These are phyloP conservation scores for Mormyrus proboscirostris DNA, from an alignment of 2,797 vertebrate species.

Conservation along the genomic window DNA sequence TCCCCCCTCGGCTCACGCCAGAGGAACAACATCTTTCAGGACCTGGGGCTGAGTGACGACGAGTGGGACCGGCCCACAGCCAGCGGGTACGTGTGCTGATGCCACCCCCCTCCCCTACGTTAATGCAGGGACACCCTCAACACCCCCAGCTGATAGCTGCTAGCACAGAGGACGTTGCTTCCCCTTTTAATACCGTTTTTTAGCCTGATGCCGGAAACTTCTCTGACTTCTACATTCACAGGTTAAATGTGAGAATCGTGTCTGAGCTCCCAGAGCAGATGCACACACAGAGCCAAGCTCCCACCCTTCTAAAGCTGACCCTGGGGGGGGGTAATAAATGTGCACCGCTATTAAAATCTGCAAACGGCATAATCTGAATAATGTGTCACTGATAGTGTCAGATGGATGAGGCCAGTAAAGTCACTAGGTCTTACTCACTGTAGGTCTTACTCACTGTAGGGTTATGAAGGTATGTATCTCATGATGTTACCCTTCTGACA, in stretches of 20 bases:
- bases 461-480: background rate
- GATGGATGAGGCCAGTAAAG: background rate
- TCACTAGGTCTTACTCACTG: background rate
- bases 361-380: background rate
- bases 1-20: conserved; percentile 70
- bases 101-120: background rate
- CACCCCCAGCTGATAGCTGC: background rate
- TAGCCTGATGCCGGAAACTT: background rate
- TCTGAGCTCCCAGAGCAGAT: background rate
- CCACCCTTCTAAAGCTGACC: background rate
- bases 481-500: conserved; percentile 24
- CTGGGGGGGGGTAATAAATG: background rate
- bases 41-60: conserved; percentile 78
- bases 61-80: conserved; percentile 82
- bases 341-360: background rate
- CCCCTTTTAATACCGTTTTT: background rate
- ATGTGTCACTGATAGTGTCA: background rate
- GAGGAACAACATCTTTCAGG: conserved; percentile 72
- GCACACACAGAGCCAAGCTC: background rate
- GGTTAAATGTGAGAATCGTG: background rate
- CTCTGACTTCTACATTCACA: background rate
- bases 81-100: conserved; percentile 64
- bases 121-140: background rate
- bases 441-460: background rate
- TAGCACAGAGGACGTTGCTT: background rate